phyloP scores from a whole-genome alignment of 2,113 vertebrate species.

The Lutjanus erythropterus region DNA sequence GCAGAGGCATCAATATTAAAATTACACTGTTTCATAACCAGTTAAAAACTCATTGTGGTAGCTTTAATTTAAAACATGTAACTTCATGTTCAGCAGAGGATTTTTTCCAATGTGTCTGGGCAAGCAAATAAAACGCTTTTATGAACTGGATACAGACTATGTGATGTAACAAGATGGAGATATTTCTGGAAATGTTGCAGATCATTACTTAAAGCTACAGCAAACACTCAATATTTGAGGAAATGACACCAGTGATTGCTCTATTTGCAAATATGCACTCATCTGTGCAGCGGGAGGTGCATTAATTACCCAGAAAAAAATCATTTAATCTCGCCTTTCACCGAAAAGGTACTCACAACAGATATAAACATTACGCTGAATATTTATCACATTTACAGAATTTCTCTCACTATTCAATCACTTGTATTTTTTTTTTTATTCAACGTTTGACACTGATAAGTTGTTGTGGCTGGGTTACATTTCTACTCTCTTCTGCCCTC shows the following conservation, averaged over 20 bases:
- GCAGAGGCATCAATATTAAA: no score
- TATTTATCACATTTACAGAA: conserved; percentile 31
- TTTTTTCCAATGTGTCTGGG: neutral
- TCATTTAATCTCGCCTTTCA: neutral
- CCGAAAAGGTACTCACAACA: conserved; percentile 13
- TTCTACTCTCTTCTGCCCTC: neutral
- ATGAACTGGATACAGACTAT: neutral
- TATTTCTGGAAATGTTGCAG: neutral
- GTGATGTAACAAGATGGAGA: neutral
- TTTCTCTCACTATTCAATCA: conserved; percentile 6
- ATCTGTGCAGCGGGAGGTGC: neutral
- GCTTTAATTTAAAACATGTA: neutral
- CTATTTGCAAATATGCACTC: conserved; percentile 21
- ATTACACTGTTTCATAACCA: no score
- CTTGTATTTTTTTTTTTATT: conserved; percentile 10
- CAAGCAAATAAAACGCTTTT: neutral
- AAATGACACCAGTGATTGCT: conserved; percentile 2
- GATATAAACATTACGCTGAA: conserved; percentile 34
- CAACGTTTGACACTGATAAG: conserved; percentile 9
- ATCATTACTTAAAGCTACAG: conserved; percentile 8
- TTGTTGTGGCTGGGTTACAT: conserved; percentile 13
- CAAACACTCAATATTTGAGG: neutral
- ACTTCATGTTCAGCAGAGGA: neutral
- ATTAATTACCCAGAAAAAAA: neutral
- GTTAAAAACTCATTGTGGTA: no score